Percentiles rank a stretch among this genome's conserved stretches.
phyloP scores from a whole-genome alignment of 2,888 invertebrate species.

The Drosophila mimica region DNA sequence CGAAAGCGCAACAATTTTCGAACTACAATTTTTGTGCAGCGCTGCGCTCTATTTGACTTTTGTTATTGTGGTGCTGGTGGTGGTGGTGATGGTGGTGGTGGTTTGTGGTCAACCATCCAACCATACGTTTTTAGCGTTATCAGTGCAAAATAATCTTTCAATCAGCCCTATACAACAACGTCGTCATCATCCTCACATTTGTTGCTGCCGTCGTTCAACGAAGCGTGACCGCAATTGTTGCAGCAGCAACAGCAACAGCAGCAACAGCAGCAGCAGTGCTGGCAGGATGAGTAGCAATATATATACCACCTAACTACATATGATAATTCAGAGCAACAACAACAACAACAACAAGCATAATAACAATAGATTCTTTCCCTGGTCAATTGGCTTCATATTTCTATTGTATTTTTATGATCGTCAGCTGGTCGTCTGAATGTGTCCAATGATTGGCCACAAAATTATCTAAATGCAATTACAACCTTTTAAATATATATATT shows the following conservation, averaged over 20 bases:
- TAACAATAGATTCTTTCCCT: constrained; percentile 48
- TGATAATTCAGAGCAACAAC: constrained; percentile 16
- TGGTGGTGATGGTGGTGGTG: constrained; percentile 37
- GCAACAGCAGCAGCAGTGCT: constrained; percentile 8
- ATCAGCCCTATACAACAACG: constrained; percentile 69
- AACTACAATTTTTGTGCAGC: constrained; percentile 69
- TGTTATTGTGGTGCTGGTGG: constrained; percentile 41
- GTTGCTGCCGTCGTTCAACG: constrained; percentile 64
- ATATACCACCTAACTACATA: constrained; percentile 35
- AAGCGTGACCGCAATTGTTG: constrained; percentile 79
- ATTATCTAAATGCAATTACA: not conserved
- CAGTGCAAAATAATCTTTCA: constrained; percentile 84
- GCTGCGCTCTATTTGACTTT: constrained; percentile 76
- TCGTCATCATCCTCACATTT: constrained; percentile 43
- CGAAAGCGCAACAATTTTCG: constrained; percentile 78
- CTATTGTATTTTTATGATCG: constrained; percentile 12
- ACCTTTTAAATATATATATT: not conserved
- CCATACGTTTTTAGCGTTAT: constrained; percentile 82
- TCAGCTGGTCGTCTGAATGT: not conserved
- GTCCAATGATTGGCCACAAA: not conserved
- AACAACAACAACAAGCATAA: constrained; percentile 19
- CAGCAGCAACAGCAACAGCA: constrained; percentile 35
- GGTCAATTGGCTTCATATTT: constrained; percentile 45
- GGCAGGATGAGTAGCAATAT: constrained; percentile 57
- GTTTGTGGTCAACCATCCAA: constrained; percentile 70